Base-by-base conservation (phyloP, 2,888 invertebrate genomes). In the Dolichopus griseipennis region DNA sequence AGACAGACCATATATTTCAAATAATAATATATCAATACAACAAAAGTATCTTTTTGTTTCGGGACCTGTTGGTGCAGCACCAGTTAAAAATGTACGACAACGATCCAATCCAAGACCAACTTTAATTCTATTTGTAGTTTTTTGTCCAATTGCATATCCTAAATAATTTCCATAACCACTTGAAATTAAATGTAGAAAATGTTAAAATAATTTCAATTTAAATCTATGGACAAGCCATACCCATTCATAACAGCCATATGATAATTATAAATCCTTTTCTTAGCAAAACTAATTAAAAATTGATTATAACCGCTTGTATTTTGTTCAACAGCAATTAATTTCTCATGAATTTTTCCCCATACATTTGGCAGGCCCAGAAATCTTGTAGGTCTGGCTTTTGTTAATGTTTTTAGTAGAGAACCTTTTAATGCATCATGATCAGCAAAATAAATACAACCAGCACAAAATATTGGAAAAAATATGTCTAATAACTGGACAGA, bases 341-440 rank as follows among this genome's bases (percentile, higher is more conserved):
- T 90, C 75, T 95, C 96, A 74, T 90, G 86, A 77, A 97, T 92
- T 81, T 96, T 96, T 80, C 96, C 96, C 89, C 90, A 96, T 0
- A 96, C 92, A 71, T 96, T 84, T 1, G 96, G 96, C 0, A 96
- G 95, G 0, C 89, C 95, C 65, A 95, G 82, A 75, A 96, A 90
- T 68, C 85, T 84, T 0, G 95, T 95, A 0, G 96, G 96, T 69
- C 87, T 84, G 1, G 90, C 90, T 78, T 89, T 87, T 69, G 83
- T 82, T 64, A 93, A 82, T 0, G 91, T 93, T 61, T 89, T 86
- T 0, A 91, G 82, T 65, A 95, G 82, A 65, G 87, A 87, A 67
- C 93, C 93, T 79, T 91, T 95, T 5, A 96, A 82, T 0, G 95
- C 95, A 80, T 94, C 89, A 68, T 90, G 91, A 76, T 93, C 91